Conservation (phyloP, 1,140 invertebrate genomes). For the Rhopalosiphum padi region DNA sequence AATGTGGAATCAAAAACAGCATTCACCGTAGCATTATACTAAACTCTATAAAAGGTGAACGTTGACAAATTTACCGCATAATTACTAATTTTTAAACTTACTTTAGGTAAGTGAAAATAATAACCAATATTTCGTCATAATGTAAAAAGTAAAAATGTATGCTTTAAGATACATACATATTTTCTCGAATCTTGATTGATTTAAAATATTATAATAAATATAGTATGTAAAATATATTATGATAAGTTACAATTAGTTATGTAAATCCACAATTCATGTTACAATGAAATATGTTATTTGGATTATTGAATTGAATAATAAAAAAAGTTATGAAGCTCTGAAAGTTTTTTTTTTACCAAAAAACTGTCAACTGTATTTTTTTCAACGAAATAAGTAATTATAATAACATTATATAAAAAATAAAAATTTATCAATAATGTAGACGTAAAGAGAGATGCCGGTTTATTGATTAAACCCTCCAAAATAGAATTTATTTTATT, state of each 20-base stretch:
- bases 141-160: too few species aligned
- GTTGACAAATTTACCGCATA: neutral
- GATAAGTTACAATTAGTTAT: neutral
- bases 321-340: neutral
- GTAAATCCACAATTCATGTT: neutral
- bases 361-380: neutral
- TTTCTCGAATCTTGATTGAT: too few species aligned
- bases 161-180: neutral
- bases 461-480: neutral
- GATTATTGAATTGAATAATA: neutral
- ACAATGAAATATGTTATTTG: neutral
- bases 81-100: neutral
- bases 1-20: constrained; percentile 92
- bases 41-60: constrained; percentile 82
- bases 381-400: neutral
- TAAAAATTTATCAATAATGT: neutral
- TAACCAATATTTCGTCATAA: too few species aligned
- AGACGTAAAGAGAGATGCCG: neutral
- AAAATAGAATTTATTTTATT: neutral
- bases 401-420: neutral
- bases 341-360: neutral
- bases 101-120: neutral
- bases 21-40: constrained; percentile 92
- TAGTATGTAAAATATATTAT: neutral
- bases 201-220: neutral